Percentiles rank a stretch among this genome's conserved stretches.
phyloP scores from a whole-genome alignment of 2,888 invertebrate genomes.

The Ditylenchus weischeri region DNA sequence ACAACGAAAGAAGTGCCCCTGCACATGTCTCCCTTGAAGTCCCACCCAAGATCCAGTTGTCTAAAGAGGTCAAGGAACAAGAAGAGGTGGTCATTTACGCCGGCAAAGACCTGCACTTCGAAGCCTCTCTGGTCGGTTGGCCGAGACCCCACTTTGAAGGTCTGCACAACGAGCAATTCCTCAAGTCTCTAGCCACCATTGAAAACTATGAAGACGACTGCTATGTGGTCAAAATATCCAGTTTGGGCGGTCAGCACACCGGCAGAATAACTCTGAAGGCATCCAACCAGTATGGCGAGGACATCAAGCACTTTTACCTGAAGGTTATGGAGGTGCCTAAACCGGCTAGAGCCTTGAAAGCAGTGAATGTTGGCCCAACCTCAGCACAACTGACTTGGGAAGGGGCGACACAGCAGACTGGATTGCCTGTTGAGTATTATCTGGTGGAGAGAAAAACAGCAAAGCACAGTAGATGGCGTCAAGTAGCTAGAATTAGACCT shows the following conservation, averaged over 20 bases:
- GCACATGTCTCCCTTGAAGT: slow-evolving; percentile 48
- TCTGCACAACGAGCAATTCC: slow-evolving; percentile 58
- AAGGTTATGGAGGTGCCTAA: slow-evolving; percentile 4
- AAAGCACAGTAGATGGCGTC: slow-evolving; percentile 34
- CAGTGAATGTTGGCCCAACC: slow-evolving; percentile 25
- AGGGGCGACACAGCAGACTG: slow-evolving; percentile 17
- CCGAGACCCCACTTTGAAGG: slow-evolving; percentile 44
- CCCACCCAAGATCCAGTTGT: slow-evolving; percentile 42
- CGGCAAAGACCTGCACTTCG: slow-evolving; percentile 48
- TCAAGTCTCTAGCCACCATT: slow-evolving; percentile 61
- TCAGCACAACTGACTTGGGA: slow-evolving; percentile 36
- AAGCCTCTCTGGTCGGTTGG: slow-evolving; percentile 43
- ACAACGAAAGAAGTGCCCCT: slow-evolving; percentile 38
- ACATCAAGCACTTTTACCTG: slow-evolving; percentile 1
- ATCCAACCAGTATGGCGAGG: neutral
- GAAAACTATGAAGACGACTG: slow-evolving; percentile 46
- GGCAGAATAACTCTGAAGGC: slow-evolving; percentile 73
- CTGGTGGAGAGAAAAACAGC: slow-evolving; percentile 48
- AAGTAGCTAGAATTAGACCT: slow-evolving; percentile 34
- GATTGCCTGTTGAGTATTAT: slow-evolving; percentile 39
- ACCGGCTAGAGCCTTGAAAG: slow-evolving; percentile 38
- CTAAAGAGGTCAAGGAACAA: slow-evolving; percentile 32
- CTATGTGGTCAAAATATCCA: slow-evolving; percentile 66
- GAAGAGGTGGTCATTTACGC: slow-evolving; percentile 40
- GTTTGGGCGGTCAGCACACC: slow-evolving; percentile 65